These are phyloP conservation scores for Cyclopterus lumpus DNA, from an alignment of 2,797 vertebrate species.

Conservation along the genomic window DNA sequence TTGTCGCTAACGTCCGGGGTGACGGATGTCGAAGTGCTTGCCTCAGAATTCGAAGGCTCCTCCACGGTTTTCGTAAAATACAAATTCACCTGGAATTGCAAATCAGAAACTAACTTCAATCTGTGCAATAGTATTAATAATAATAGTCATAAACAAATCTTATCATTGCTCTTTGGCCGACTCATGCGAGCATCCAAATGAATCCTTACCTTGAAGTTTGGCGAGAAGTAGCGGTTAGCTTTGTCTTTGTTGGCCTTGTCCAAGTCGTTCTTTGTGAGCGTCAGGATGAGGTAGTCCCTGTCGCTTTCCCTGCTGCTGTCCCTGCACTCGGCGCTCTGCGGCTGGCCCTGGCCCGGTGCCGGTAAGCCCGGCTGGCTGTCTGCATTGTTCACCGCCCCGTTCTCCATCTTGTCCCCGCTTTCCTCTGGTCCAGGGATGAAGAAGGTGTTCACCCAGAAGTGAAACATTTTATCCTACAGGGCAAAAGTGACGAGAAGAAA, in stretches of 20 bases:
- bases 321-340: slow-evolving; percentile 87
- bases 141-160: not conserved
- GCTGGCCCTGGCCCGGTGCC: slow-evolving; percentile 54
- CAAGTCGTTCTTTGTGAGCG: slow-evolving; percentile 98
- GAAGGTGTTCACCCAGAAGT: slow-evolving; percentile 99
- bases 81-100: slow-evolving; percentile 91
- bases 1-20: slow-evolving; percentile 99
- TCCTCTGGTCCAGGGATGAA: slow-evolving; percentile 97
- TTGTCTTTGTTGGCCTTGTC: slow-evolving; percentile 99
- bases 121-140: not conserved
- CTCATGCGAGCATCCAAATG: not conserved
- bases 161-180: not conserved
- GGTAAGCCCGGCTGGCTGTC: slow-evolving; percentile 80
- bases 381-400: slow-evolving; percentile 94
- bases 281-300: slow-evolving; percentile 97
- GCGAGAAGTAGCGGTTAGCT: slow-evolving; percentile 99
- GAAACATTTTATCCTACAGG: slow-evolving; percentile 98
- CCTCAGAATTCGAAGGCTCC: slow-evolving; percentile 96
- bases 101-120: slow-evolving; percentile 46
- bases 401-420: slow-evolving; percentile 93
- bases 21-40: slow-evolving; percentile 97
- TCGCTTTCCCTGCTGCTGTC: slow-evolving; percentile 92
- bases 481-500: not conserved
- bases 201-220: slow-evolving; percentile 96
- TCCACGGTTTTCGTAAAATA: slow-evolving; percentile 99